Conservation (phyloP, 2,888 invertebrate genomes). For the Ptilodon capucinus region DNA sequence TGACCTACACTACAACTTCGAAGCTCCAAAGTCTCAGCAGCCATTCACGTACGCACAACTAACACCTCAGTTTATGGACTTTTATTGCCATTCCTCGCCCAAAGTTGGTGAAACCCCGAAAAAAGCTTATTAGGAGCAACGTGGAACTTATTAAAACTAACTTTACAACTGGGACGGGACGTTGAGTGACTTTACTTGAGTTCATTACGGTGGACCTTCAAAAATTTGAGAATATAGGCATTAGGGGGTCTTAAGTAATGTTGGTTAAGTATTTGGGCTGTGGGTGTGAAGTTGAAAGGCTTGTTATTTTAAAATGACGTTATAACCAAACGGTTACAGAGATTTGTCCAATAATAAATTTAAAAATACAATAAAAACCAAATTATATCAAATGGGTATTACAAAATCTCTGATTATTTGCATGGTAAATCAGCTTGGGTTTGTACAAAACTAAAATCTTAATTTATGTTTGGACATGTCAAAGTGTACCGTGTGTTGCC, state of each 20-base stretch:
- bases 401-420: too few relatives aligned
- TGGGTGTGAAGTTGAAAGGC: neutral
- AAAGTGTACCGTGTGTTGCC: too few relatives aligned
- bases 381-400: too few relatives aligned
- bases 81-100: conserved; percentile 64
- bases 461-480: too few relatives aligned
- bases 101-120: conserved; percentile 51
- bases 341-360: too few relatives aligned
- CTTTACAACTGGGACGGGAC: conserved; percentile 20
- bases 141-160: conserved; percentile 54
- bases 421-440: too few relatives aligned
- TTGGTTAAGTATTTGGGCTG: too few relatives aligned
- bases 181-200: conserved; percentile 15
- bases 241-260: neutral
- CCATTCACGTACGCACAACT: conserved; percentile 29
- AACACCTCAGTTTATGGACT: conserved; percentile 51
- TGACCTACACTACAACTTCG: conserved; percentile 6
- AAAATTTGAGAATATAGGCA: conserved; percentile 4
- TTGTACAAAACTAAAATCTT: too few relatives aligned
- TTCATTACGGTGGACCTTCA: conserved; percentile 17
- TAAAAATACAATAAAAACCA: too few relatives aligned
- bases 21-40: conserved; percentile 23
- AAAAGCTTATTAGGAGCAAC: conserved; percentile 56
- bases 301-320: neutral
- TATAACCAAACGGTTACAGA: too few relatives aligned